A percentile compares a stretch with the other conserved stretches of the same genome.
Conservation (phyloP, 2,888 invertebrate genomes). For the Calameuta pallipes region DNA sequence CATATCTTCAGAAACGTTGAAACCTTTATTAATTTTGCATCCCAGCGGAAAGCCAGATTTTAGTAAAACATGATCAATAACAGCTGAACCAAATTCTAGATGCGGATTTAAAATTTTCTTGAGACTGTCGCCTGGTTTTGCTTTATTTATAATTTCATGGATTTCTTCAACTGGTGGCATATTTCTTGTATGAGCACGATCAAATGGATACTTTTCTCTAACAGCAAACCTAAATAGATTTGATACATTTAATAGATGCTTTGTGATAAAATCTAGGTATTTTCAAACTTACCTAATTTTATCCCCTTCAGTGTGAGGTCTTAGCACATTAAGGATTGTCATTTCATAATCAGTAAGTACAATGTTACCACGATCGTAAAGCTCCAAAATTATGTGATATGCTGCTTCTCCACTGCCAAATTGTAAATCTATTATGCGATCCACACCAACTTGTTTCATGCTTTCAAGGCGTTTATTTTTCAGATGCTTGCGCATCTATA, state of each 20-base stretch:
- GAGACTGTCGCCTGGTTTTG: conserved; percentile 80
- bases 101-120: conserved; percentile 86
- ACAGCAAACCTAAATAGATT: conserved; percentile 81
- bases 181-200: conserved; percentile 77
- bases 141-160: conserved; percentile 70
- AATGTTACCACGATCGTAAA: conserved; percentile 97
- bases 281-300: conserved; percentile 73
- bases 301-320: conserved; percentile 93
- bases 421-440: conserved; percentile 93
- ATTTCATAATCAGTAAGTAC: conserved; percentile 91
- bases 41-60: conserved; percentile 75
- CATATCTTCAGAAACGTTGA: conserved; percentile 74
- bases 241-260: neutral
- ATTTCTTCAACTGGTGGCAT: conserved; percentile 72
- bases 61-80: conserved; percentile 91
- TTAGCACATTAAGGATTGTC: conserved; percentile 90
- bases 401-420: conserved; percentile 95
- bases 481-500: conserved; percentile 92
- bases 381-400: conserved; percentile 93
- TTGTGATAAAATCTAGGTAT: no score
- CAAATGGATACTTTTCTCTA: conserved; percentile 88
- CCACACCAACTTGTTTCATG: conserved; percentile 88
- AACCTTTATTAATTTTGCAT: conserved; percentile 75
- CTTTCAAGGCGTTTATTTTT: conserved; percentile 93
- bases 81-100: conserved; percentile 90